These are phyloP conservation scores for Ophion obscuratus DNA, from an alignment of 2,888 invertebrate genomes.

Conservation along the genomic window DNA sequence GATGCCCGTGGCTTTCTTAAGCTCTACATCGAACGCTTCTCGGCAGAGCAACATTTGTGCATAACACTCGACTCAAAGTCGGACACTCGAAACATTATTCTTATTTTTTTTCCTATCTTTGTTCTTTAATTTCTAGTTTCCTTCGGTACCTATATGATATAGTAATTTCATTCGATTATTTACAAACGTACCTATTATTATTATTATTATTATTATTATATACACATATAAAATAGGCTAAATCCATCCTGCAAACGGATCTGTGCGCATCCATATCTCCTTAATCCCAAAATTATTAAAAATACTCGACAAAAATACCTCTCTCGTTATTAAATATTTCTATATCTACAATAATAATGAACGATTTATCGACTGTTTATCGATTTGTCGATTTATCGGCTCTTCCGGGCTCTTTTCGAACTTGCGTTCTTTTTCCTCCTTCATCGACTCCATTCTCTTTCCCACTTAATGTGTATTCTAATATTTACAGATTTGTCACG, in stretches of 20 bases:
- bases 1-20: background rate
- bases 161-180: slow-evolving; percentile 43
- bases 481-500: slow-evolving; percentile 17
- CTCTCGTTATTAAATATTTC: slow-evolving; percentile 44
- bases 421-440: background rate
- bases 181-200: slow-evolving; percentile 45
- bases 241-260: slow-evolving; percentile 27
- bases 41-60: background rate
- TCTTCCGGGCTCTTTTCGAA: background rate
- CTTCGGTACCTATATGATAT: background rate
- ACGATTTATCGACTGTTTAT: slow-evolving; percentile 25
- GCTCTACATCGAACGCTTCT: background rate
- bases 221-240: slow-evolving; percentile 54
- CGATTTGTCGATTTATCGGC: background rate
- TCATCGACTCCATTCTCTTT: background rate
- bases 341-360: slow-evolving; percentile 2
- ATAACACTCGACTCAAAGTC: background rate
- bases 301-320: slow-evolving; percentile 60
- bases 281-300: slow-evolving; percentile 34
- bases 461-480: background rate
- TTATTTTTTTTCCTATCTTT: background rate
- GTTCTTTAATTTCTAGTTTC: slow-evolving; percentile 4
- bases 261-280: background rate
- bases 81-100: background rate
- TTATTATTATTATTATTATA: background rate